A percentile compares a stretch with the other conserved stretches of the same genome.
Conservation (phyloP, 2,113 vertebrate species). For the Setophaga kirtlandii region DNA sequence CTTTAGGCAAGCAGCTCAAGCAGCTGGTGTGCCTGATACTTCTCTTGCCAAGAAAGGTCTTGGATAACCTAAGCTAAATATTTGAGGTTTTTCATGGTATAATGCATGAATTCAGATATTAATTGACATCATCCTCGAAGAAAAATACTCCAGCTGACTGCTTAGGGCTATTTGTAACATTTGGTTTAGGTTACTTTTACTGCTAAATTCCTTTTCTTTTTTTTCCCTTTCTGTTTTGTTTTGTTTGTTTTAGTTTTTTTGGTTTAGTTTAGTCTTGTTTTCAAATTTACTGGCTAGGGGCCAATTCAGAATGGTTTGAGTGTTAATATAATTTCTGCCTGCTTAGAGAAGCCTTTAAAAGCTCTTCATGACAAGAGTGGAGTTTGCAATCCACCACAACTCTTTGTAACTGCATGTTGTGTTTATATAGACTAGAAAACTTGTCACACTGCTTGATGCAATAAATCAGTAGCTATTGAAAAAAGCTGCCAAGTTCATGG, state of each 20-base stretch:
- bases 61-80: neutral
- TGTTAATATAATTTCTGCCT: neutral
- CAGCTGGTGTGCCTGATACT: neutral
- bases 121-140: neutral
- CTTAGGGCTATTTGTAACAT: neutral
- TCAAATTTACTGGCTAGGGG: neutral
- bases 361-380: neutral
- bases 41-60: neutral
- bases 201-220: neutral
- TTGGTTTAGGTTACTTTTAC: neutral
- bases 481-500: slow-evolving; percentile 25
- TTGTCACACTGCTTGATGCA: neutral
- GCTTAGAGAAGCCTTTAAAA: neutral
- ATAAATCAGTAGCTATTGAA: slow-evolving; percentile 49
- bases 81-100: neutral
- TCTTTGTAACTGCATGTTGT: neutral
- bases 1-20: neutral
- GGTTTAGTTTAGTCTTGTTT: neutral
- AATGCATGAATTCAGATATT: neutral
- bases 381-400: neutral
- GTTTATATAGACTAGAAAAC: neutral
- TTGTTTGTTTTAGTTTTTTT: neutral
- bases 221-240: neutral
- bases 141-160: neutral
- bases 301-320: neutral